Conservation (phyloP, 2,888 invertebrate species). For the Chrysolina haemoptera region DNA sequence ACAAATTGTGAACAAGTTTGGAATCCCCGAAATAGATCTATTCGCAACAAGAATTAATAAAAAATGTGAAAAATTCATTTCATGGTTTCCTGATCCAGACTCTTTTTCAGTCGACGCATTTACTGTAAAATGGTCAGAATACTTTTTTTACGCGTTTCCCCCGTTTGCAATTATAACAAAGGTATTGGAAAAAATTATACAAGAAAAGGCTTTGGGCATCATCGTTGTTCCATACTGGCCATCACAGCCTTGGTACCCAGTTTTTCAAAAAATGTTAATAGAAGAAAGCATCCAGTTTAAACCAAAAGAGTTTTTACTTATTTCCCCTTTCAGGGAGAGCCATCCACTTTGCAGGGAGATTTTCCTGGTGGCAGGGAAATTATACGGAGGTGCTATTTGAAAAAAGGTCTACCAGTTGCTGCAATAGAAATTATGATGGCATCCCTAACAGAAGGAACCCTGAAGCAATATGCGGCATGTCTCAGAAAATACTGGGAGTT, state of each 20-base stretch:
- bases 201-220: too few relatives aligned
- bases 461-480: conserved; percentile 34
- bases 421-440: conserved; percentile 33
- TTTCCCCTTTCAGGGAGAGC: conserved; percentile 40
- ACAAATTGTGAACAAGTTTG: conserved; percentile 28
- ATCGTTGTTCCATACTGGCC: not conserved
- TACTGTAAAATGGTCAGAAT: conserved; percentile 34
- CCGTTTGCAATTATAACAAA: not conserved
- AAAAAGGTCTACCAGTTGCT: conserved; percentile 14
- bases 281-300: not conserved
- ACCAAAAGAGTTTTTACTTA: conserved; percentile 20
- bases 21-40: conserved; percentile 36
- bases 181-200: too few relatives aligned
- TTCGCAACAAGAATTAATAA: conserved; percentile 37
- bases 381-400: conserved; percentile 31
- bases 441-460: conserved; percentile 31
- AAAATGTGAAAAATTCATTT: conserved; percentile 36
- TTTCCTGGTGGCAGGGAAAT: conserved; percentile 41
- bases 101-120: conserved; percentile 36
- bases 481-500: conserved; percentile 31
- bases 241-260: not conserved
- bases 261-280: not conserved
- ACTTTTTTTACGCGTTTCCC: conserved; percentile 4
- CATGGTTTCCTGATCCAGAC: conserved; percentile 40
- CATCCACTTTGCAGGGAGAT: conserved; percentile 33